A percentile compares a stretch with the other conserved stretches of the same genome.
Evolutionary conservation across 1,140 invertebrate genomes (phyloP).

Genomic region (Paracyclopina nana): DNA sequence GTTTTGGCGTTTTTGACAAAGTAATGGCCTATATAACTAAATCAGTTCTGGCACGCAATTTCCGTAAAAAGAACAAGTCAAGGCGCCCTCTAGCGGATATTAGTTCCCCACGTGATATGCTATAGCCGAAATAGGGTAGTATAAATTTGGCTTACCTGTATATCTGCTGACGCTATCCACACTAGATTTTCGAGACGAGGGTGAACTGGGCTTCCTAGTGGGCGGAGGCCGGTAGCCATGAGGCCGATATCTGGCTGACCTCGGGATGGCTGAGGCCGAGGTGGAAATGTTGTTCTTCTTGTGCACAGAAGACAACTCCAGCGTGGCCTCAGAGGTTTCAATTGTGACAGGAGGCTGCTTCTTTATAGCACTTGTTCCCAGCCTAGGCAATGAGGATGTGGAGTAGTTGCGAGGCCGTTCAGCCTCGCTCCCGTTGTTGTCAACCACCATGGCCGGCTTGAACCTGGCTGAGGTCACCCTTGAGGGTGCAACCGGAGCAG

Average conservation of each 20-base stretch:
- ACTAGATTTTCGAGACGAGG: not conserved
- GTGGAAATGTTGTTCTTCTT: conserved; percentile 17
- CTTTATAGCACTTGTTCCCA: conserved; percentile 23
- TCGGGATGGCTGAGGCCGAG: conserved; percentile 35
- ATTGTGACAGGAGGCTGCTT: conserved; percentile 18
- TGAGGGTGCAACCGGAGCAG: conserved; percentile 18
- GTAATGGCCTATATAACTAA: no score
- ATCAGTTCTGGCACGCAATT: no score
- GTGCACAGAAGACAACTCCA: no score
- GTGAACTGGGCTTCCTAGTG: not conserved
- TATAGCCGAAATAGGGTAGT: no score
- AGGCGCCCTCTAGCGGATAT: no score
- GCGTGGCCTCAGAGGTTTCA: no score
- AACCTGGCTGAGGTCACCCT: not conserved
- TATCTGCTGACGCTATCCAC: no score
- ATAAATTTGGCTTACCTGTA: not conserved
- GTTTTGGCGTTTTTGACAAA: no score
- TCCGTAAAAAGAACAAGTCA: no score
- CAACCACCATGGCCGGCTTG: not conserved
- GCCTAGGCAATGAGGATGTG: conserved; percentile 48
- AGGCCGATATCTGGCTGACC: conserved; percentile 61
- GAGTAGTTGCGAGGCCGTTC: no score
- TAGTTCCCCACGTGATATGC: no score
- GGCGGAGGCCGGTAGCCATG: conserved; percentile 42
- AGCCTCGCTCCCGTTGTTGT: no score